Percentiles rank a stretch among this genome's conserved stretches.
Evolutionary conservation across 2,888 invertebrate genomes (phyloP).

Genomic region (Pandemis heparana): DNA sequence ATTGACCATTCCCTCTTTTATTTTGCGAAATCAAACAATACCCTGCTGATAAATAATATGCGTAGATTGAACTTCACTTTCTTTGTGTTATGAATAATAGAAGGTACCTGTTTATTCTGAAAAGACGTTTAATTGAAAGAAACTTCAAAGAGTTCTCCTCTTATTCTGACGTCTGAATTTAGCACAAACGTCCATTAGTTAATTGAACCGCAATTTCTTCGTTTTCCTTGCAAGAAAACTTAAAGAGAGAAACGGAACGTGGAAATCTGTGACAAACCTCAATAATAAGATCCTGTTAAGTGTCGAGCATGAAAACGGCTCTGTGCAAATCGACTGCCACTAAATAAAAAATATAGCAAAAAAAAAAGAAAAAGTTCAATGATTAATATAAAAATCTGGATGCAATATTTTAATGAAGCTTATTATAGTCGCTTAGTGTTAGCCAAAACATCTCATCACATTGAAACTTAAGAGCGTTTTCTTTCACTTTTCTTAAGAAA

Average conservation of each 20-base stretch:
- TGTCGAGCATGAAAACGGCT: constrained; percentile 12
- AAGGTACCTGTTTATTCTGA: constrained; percentile 36
- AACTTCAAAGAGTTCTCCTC: constrained; percentile 42
- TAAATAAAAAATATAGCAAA: not conserved
- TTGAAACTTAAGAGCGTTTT: not conserved
- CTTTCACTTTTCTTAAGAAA: not conserved
- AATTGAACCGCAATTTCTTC: constrained; percentile 54
- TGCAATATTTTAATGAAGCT: too few species aligned
- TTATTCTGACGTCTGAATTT: constrained; percentile 49
- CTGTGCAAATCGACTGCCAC: constrained; percentile 3
- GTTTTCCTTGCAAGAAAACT: constrained; percentile 42
- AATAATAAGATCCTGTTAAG: constrained; percentile 30
- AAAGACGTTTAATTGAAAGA: constrained; percentile 42
- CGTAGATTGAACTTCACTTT: constrained; percentile 38
- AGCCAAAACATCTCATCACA: too few species aligned
- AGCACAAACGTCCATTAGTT: constrained; percentile 54
- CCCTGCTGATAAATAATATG: constrained; percentile 35
- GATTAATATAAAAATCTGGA: too few species aligned
- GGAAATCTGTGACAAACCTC: constrained; percentile 44
- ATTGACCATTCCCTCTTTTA: constrained; percentile 41
- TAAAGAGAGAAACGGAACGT: constrained; percentile 33
- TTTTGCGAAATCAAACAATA: constrained; percentile 35
- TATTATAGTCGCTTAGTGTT: too few species aligned
- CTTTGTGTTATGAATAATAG: constrained; percentile 42
- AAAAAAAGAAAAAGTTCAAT: not conserved